Base-by-base conservation (phyloP, 2,888 invertebrate genomes). In the Andricus quercusramuli region DNA sequence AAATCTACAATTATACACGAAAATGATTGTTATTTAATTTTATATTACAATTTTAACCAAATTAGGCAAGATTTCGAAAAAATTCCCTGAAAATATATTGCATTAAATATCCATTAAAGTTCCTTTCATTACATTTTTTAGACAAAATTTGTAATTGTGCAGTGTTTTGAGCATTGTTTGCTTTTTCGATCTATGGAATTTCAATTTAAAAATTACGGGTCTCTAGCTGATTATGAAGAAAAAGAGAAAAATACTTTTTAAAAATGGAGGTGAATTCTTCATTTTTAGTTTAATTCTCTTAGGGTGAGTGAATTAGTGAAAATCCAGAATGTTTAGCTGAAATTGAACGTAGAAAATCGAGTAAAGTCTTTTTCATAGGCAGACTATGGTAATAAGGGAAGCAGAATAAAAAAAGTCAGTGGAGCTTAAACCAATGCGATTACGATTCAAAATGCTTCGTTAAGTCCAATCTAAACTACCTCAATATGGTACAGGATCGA, bases 401-500 rank as follows among this genome's bases (percentile, higher is more conserved):
- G 87, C 85, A 81, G 85, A 88, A 89, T 89, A 89, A 87, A 87
- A 89, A 85, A 87, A 87, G 87, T 86, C 87, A 85, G 84, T 83
- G 84, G 83, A 83, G 87, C 86, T 85, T 86, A 85, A 84, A 80
- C 85, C 83, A 87, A 88, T 81, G 81, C 87, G 87, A 89, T 90
- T 89, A 88, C 86, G 85, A 89, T 89, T 89, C 88, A 86, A 87
- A 86, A 89, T 86, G 90, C 88, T 87, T 89, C 90, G 89, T 90
- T 90, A 88, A 88, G 84, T 85, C 81, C 81, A 80, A 85, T 65
- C 79, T 68, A 79, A 80, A 74, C 56, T 59, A 13, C 74, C 56
- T 74, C 56, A n/a, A 51, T n/a, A n/a, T 32, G 51, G 29, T 74
- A 59, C 13, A 74, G 11, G n/a, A 74, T 20, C 51, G 32, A 74